These are phyloP conservation scores for Bettongia penicillata DNA, from an alignment of 2,113 vertebrate species.

Conservation along the genomic window DNA sequence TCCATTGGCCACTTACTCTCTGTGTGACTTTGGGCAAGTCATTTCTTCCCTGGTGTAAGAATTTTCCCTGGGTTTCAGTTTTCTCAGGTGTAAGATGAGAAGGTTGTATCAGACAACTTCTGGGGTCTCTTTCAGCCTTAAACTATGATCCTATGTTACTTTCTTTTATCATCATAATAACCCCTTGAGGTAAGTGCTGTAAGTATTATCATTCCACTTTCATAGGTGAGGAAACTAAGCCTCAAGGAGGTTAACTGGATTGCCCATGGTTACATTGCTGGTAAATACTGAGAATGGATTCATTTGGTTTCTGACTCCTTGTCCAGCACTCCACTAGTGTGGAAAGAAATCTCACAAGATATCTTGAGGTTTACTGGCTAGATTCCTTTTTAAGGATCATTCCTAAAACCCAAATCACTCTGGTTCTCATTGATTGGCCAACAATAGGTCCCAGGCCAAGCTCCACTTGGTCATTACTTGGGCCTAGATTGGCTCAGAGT, in stretches of 20 bases:
- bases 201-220: background rate
- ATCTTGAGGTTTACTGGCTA: too few relatives aligned
- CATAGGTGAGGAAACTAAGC: background rate
- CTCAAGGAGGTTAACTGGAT: background rate
- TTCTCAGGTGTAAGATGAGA: background rate
- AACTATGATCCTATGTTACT: background rate
- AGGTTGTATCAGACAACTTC: background rate
- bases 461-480: too few relatives aligned
- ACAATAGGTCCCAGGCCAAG: too few relatives aligned
- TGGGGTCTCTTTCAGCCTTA: background rate
- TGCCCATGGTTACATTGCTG: accelerated
- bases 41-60: background rate
- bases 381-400: too few relatives aligned
- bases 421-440: too few relatives aligned
- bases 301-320: background rate
- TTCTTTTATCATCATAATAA: background rate
- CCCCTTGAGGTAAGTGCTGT: background rate
- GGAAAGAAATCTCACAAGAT: background rate
- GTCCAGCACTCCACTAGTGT: background rate
- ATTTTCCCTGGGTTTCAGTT: background rate
- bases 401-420: too few relatives aligned
- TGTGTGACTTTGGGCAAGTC: background rate
- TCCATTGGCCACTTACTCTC: background rate
- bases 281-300: background rate
- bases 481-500: too few relatives aligned